These are phyloP conservation scores for Larimichthys crocea DNA, from an alignment of 2,113 vertebrate genomes.

Conservation along the genomic window DNA sequence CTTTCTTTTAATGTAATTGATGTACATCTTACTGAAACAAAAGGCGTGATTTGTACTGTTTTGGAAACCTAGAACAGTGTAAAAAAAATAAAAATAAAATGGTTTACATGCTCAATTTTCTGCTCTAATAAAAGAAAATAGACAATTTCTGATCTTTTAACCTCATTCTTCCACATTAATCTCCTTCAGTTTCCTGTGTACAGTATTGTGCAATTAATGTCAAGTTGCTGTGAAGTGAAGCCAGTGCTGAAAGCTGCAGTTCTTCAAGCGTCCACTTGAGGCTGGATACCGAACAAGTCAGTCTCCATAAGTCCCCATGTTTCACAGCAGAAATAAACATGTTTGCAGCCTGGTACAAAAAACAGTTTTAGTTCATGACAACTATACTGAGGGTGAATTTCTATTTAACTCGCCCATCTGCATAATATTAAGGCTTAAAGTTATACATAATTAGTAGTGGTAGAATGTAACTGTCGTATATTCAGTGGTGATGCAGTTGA, in stretches of 20 bases:
- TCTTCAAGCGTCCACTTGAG: too few relatives aligned
- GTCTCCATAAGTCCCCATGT: too few relatives aligned
- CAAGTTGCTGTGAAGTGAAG: too few relatives aligned
- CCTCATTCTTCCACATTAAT: not conserved
- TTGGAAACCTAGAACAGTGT: slow-evolving; percentile 41
- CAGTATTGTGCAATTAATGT: not conserved
- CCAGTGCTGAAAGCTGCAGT: too few relatives aligned
- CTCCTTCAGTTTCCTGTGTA: not conserved
- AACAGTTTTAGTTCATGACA: too few relatives aligned
- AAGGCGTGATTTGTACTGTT: slow-evolving; percentile 57
- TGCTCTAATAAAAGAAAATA: slow-evolving; percentile 57
- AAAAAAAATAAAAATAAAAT: slow-evolving; percentile 14
- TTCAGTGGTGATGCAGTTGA: too few relatives aligned
- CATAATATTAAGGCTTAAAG: too few relatives aligned
- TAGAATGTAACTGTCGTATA: not conserved
- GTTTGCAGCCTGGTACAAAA: too few relatives aligned
- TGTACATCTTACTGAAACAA: slow-evolving; percentile 30
- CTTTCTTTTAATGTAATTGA: slow-evolving; percentile 49
- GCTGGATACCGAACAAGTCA: too few relatives aligned
- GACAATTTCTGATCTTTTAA: slow-evolving; percentile 6
- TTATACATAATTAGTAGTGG: not conserved
- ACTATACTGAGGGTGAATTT: too few relatives aligned
- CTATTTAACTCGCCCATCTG: too few relatives aligned
- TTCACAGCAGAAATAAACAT: too few relatives aligned
- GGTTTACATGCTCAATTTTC: slow-evolving; percentile 44